Base-by-base conservation (phyloP, 2,113 vertebrate genomes). In the Epinephelus moara region DNA sequence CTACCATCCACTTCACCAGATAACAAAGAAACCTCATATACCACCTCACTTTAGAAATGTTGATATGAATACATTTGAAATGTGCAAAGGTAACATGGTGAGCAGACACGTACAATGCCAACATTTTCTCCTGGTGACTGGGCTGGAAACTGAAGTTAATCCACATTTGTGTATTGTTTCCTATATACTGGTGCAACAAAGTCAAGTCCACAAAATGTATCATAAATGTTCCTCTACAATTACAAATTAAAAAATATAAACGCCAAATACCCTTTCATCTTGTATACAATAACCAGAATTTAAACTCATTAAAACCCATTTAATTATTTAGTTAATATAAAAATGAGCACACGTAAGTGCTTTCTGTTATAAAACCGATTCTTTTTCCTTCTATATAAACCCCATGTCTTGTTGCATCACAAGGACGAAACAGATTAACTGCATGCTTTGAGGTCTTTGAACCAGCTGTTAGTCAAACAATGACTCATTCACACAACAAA, bases 401-500 rank as follows among this genome's bases (percentile, higher is more conserved):
- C 40, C 50, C 57, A 30, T 7, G 25, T 60, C 57, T 47, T 2
- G 42, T 42, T 21, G 42, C 49, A 40, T 30, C 68, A 59, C 69
- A 33, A 12, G 4, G 6, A 42, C 6, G 6, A 67, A 12, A 30
- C 67, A 25, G 10, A 12, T 37, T 25, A 1, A 75, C 23, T 42
- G 21, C 61, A 72, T 52, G 67, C 74, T 59, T 17, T 67, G 12
- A 70, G 53, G 1, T 52, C 50, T 27, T n/a, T 17, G 8, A 56
- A 50, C 14, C 21, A 40, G 27, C 50, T n/a, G 42, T 90, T 75
- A 82, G 70, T 81, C 37, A 63, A 55, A 88, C 12, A 37, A 25
- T n/a, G 55, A 53, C 25, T 17, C 23, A 55, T 45, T 23, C 42
- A 49, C 37, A 61, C 23, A 12, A 45, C 23, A 76, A 9, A 63